Evolutionary conservation across 2,888 invertebrate genomes (phyloP).

Genomic region (Silvanus unidentatus): DNA sequence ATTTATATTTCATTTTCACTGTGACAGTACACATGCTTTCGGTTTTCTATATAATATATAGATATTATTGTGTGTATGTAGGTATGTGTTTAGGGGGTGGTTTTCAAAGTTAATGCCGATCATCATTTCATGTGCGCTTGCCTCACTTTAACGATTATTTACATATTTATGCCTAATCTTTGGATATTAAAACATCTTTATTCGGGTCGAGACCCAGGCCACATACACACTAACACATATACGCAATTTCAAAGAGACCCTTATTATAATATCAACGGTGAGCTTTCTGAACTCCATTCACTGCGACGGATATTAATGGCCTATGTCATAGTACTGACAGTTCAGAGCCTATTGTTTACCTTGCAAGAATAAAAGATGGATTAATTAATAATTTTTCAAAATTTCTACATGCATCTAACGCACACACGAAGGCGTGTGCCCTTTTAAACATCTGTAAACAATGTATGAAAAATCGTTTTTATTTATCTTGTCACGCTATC

Average conservation of each 20-base stretch:
- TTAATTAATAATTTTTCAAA: conserved; percentile 18
- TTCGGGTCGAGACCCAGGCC: conserved; percentile 14
- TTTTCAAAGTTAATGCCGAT: conserved; percentile 21
- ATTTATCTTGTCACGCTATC: no score
- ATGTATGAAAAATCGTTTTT: neutral
- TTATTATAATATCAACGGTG: conserved; percentile 23
- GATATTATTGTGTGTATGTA: no score
- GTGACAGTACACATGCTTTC: conserved; percentile 1
- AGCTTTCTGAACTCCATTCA: conserved; percentile 20
- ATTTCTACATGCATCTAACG: neutral
- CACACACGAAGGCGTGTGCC: neutral
- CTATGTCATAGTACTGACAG: conserved; percentile 18
- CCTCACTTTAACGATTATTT: conserved; percentile 24
- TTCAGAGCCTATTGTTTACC: conserved; percentile 18
- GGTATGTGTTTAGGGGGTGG: conserved; percentile 8
- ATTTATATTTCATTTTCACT: conserved; percentile 21
- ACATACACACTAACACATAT: neutral
- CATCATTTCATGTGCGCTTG: conserved; percentile 22
- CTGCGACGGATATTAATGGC: conserved; percentile 24
- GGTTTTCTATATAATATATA: neutral
- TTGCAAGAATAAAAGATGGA: conserved; percentile 15
- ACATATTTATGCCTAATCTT: conserved; percentile 24
- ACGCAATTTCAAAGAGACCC: conserved; percentile 9
- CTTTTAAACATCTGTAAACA: neutral
- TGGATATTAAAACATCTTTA: conserved; percentile 23